Conservation (phyloP, 1,140 invertebrate species). For the Zophobas atratus region DNA sequence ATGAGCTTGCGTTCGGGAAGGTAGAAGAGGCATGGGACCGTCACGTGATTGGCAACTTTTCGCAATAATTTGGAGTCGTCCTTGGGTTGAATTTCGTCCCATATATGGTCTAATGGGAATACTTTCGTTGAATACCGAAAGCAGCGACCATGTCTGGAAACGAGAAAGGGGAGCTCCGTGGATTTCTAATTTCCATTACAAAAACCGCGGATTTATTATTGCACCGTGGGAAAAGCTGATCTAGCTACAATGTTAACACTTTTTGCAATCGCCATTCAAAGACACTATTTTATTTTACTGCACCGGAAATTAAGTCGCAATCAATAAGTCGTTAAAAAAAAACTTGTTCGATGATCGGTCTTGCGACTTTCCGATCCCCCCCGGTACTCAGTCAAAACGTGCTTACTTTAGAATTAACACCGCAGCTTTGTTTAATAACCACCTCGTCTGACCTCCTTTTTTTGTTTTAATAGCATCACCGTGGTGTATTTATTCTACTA, state of each 20-base stretch:
- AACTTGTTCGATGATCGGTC: background rate
- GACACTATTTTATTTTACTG: constrained; percentile 6
- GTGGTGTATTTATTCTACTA: constrained; percentile 24
- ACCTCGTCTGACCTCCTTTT: constrained; percentile 19
- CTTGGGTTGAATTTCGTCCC: constrained; percentile 26
- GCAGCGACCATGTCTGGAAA: constrained; percentile 35
- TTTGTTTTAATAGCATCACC: constrained; percentile 11
- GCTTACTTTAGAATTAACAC: too few relatives aligned
- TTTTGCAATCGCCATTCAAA: constrained; percentile 11
- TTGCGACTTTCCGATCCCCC: background rate
- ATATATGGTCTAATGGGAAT: constrained; percentile 36
- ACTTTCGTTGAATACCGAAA: constrained; percentile 37
- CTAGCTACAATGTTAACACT: constrained; percentile 14
- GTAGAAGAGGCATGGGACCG: background rate
- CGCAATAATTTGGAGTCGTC: background rate
- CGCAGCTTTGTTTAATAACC: constrained; percentile 1
- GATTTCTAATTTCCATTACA: constrained; percentile 38
- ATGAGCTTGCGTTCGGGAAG: constrained; percentile 8
- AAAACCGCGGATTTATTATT: constrained; percentile 25
- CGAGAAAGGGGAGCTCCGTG: constrained; percentile 32
- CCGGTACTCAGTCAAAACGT: too few relatives aligned
- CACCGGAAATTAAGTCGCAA: constrained; percentile 22
- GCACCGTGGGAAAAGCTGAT: constrained; percentile 14
- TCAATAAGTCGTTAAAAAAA: constrained; percentile 27
- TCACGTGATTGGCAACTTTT: constrained; percentile 19